Evolutionary conservation across 2,797 vertebrate genomes (phyloP), one percentile per base, ranked within the genome.

Genomic region (Tapirus indicus): DNA sequence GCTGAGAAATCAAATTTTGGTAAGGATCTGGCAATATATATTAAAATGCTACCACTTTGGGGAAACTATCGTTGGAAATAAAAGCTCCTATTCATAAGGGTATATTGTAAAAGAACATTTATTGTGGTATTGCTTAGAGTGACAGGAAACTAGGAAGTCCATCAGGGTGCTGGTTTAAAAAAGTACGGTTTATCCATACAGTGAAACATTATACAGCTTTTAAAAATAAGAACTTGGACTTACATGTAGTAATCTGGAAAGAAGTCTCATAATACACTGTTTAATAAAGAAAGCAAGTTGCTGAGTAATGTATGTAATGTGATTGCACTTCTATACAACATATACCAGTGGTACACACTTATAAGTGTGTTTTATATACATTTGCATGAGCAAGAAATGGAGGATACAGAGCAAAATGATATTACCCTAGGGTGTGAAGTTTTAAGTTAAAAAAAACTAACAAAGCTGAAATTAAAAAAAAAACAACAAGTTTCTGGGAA

Each of bases 41-140:
- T 56, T 62, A 47, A 93, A 88, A 71, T 72, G 35, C 60, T 56
- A 62, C 7, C 23, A 54, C 41, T 94, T 94, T 88, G 17, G 47
- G 54, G 38, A 79, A 68, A 66, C 18, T n/a, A n/a, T 66, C 60
- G 25, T 32, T 80, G 44, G 56, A 82, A 96, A 96, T 86, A 79
- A 95, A 88, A 77, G 54, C 35, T 90, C 12, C 20, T 27, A 10
- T n/a, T 96, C 47, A 56, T 56, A 88, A 72, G 41, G 60, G 17
- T 29, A n/a, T 47, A 29, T 16, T 25, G 7, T 52, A n/a, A 75
- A 92, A 82, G 35, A 94, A 41, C 2, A 62, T 86, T 96, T 95
- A 77, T 54, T 97, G 6, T 20, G 64, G 54, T 66, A 60, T 38
- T 47, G 6, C 41, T 94, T 79, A 58, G 69, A 84, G 44, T 62